These are phyloP conservation scores for Edolisoma coerulescens DNA, from an alignment of 2,113 vertebrate species.

Conservation along the genomic window DNA sequence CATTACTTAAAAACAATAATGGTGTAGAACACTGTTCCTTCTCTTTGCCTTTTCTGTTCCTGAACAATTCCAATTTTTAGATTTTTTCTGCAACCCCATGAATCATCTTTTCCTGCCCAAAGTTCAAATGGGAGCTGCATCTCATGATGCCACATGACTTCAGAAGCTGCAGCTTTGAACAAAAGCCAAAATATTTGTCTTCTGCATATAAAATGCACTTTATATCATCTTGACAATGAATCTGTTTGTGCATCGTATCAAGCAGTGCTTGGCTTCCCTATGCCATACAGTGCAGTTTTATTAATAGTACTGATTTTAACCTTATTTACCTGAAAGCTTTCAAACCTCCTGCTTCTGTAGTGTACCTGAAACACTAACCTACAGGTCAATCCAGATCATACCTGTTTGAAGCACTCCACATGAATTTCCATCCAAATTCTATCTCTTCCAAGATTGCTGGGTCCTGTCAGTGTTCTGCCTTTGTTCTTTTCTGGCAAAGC, in stretches of 20 bases:
- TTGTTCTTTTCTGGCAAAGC: slow-evolving; percentile 31
- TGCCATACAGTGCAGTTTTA: background rate
- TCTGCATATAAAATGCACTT: background rate
- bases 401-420: background rate
- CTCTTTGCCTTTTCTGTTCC: background rate
- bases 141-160: background rate
- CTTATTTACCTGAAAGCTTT: background rate
- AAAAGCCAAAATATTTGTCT: background rate
- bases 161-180: background rate
- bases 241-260: background rate
- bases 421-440: background rate
- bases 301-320: background rate
- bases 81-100: rapidly evolving
- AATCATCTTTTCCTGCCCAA: background rate
- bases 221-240: background rate
- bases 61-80: background rate
- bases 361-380: background rate
- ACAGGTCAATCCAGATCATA: background rate
- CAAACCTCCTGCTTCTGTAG: background rate
- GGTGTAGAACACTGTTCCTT: background rate
- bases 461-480: background rate
- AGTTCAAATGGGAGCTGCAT: background rate
- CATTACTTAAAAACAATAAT: background rate
- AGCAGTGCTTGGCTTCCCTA: background rate
- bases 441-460: background rate